A percentile compares a stretch with the other conserved stretches of the same genome.
These are phyloP conservation scores for Cottus gobio DNA, from an alignment of 2,113 vertebrate species.

Conservation along the genomic window DNA sequence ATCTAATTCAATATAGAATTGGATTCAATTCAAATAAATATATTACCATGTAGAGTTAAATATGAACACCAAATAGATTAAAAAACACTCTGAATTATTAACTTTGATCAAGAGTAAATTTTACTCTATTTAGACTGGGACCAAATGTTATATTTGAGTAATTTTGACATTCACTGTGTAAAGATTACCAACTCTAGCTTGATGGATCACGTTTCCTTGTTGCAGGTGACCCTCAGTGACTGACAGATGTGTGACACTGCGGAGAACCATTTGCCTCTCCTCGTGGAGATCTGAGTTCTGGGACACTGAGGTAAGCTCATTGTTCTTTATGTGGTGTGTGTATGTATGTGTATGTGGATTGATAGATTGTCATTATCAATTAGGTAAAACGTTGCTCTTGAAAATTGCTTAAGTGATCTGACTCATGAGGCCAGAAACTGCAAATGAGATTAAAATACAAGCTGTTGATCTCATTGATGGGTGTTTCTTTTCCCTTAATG, in stretches of 20 bases:
- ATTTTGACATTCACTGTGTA: too few relatives aligned
- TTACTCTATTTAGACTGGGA: too few relatives aligned
- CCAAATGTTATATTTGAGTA: too few relatives aligned
- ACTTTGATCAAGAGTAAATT: too few relatives aligned
- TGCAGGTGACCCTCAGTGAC: slow-evolving; percentile 79
- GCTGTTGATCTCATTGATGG: neutral
- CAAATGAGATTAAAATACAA: neutral
- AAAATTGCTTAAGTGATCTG: neutral
- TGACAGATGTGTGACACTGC: slow-evolving; percentile 90
- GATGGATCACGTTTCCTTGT: slow-evolving; percentile 47
- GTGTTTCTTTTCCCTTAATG: neutral
- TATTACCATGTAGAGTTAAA: too few relatives aligned
- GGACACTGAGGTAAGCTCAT: slow-evolving; percentile 85
- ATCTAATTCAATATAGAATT: too few relatives aligned
- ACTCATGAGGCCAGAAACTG: neutral
- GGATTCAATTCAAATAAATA: too few relatives aligned
- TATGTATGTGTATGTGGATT: too few relatives aligned
- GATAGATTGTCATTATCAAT: neutral
- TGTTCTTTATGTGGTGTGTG: neutral
- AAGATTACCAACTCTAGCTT: neutral
- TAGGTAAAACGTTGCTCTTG: neutral
- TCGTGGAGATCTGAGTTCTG: slow-evolving; percentile 89
- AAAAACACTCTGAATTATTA: too few relatives aligned
- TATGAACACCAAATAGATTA: too few relatives aligned
- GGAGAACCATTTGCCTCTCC: slow-evolving; percentile 85